Evolutionary conservation across 1,140 invertebrate species (phyloP).

Genomic region (Pachypeltis micranthus): DNA sequence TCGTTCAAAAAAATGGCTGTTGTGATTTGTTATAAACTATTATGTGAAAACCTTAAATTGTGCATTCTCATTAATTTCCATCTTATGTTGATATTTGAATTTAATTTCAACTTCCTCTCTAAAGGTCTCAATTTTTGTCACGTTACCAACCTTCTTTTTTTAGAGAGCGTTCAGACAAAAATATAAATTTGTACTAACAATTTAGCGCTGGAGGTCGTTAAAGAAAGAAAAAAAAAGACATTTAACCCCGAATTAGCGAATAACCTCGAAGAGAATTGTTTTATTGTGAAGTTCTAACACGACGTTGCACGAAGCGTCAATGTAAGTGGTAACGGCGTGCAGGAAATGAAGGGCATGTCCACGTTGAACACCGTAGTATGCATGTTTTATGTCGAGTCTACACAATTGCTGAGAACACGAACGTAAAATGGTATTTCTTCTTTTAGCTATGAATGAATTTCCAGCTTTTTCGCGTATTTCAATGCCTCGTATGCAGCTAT

Average conservation of each 20-base stretch:
- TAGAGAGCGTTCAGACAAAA: background rate
- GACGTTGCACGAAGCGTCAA: background rate
- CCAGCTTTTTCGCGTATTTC: no score
- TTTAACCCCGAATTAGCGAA: background rate
- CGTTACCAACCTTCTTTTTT: background rate
- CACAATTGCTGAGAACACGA: background rate
- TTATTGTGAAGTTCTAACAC: background rate
- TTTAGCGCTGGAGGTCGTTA: background rate
- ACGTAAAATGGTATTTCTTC: no score
- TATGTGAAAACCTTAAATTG: background rate
- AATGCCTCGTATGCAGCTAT: no score
- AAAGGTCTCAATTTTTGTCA: slow-evolving; percentile 27
- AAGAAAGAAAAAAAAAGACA: background rate
- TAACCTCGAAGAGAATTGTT: background rate
- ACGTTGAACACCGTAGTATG: background rate
- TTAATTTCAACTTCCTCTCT: background rate
- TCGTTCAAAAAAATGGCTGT: no score
- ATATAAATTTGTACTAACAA: background rate
- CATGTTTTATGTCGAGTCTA: no score
- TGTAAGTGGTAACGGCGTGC: background rate
- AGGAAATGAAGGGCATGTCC: background rate
- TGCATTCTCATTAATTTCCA: background rate
- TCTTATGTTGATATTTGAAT: background rate
- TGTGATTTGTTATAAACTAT: no score
- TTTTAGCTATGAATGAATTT: no score